Percentiles rank a stretch among this genome's conserved stretches.
Conservation (phyloP, 2,888 invertebrate species). For the Microdon myrmicae region DNA sequence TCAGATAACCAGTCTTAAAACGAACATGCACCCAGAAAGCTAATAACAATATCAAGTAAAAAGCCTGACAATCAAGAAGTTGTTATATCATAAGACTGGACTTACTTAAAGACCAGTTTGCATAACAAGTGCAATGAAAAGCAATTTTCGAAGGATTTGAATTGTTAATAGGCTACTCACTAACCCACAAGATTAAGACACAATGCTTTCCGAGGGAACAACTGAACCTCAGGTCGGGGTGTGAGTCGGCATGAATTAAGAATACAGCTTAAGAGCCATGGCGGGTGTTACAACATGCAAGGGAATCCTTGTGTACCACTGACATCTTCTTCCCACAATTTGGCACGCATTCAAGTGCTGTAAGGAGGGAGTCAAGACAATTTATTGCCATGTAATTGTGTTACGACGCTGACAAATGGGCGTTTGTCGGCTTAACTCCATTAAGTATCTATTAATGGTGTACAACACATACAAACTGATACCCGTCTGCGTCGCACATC, state of each 20-base stretch:
- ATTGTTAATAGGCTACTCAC: conserved; percentile 41
- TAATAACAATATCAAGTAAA: too few species aligned
- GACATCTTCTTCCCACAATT: conserved; percentile 50
- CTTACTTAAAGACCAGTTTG: conserved; percentile 44
- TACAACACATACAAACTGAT: conserved; percentile 31
- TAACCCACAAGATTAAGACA: conserved; percentile 47
- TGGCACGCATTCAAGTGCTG: conserved; percentile 37
- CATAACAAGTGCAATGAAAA: conserved; percentile 43
- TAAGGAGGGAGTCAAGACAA: conserved; percentile 34
- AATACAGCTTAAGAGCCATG: conserved; percentile 34
- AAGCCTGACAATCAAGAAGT: too few species aligned
- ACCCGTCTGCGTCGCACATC: neutral
- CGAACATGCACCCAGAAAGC: too few species aligned
- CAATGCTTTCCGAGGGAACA: conserved; percentile 7
- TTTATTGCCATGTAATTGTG: conserved; percentile 54
- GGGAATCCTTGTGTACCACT: conserved; percentile 34
- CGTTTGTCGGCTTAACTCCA: conserved; percentile 53
- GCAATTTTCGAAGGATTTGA: conserved; percentile 32
- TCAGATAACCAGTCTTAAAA: too few species aligned
- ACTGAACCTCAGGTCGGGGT: conserved; percentile 24
- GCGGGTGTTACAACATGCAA: conserved; percentile 15
- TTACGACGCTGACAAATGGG: conserved; percentile 55
- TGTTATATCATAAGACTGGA: neutral
- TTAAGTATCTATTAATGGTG: conserved; percentile 54
- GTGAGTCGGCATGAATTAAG: conserved; percentile 49